Evolutionary conservation across 2,113 vertebrate species (phyloP).

Genomic region (Silurus asotus): DNA sequence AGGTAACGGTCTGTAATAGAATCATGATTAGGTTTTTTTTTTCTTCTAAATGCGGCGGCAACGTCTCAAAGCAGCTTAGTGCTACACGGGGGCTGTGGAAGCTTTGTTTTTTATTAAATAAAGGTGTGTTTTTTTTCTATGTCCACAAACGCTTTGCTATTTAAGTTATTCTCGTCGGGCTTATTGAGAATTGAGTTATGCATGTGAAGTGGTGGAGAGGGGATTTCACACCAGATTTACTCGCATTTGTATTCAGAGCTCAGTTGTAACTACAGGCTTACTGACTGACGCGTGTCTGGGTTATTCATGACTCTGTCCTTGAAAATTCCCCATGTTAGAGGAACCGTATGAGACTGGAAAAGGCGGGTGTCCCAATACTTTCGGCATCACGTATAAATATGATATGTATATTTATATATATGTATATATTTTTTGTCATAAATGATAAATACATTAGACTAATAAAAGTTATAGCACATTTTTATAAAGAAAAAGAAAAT

Average conservation of each 20-base stretch:
- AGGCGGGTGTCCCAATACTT: too few species aligned
- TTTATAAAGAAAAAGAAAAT: too few species aligned
- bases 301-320: background rate
- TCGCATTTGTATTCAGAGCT: background rate
- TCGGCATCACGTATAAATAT: too few species aligned
- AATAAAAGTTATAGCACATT: too few species aligned
- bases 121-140: background rate
- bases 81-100: background rate
- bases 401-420: too few species aligned
- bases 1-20: conserved; percentile 15
- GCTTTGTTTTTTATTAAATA: background rate
- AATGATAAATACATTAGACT: too few species aligned
- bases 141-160: background rate
- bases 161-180: background rate
- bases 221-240: background rate
- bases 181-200: conserved; percentile 1
- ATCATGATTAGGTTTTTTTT: background rate
- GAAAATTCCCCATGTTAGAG: background rate
- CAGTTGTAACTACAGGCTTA: background rate
- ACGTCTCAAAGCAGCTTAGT: conserved; percentile 4
- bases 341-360: too few species aligned
- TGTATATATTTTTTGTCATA: too few species aligned
- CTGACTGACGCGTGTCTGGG: background rate
- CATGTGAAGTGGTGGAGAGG: background rate
- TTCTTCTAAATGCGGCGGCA: background rate